Evolutionary conservation across 2,888 invertebrate genomes (phyloP).

Genomic region (Nebria brevicollis): DNA sequence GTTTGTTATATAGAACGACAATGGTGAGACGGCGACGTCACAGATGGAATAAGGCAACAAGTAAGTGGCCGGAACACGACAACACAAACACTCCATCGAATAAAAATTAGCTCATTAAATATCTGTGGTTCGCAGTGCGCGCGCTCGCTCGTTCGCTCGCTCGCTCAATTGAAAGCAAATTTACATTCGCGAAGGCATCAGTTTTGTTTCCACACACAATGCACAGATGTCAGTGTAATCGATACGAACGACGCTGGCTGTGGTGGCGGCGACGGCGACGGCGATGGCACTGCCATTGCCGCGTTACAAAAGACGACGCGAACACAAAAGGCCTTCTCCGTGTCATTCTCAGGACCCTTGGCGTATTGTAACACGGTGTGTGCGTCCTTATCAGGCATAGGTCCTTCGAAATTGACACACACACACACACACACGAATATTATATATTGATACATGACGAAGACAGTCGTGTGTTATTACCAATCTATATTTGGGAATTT

Average conservation of each 20-base stretch:
- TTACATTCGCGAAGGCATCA: slow-evolving; percentile 50
- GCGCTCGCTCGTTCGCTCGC: background rate
- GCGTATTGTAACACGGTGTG: slow-evolving; percentile 13
- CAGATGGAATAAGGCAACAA: background rate
- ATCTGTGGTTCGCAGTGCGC: slow-evolving; percentile 15
- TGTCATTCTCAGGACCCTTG: slow-evolving; percentile 57
- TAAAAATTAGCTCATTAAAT: slow-evolving; percentile 46
- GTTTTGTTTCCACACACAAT: slow-evolving; percentile 51
- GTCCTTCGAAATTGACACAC: slow-evolving; percentile 21
- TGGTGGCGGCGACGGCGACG: background rate
- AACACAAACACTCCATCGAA: slow-evolving; percentile 38
- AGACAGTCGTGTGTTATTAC: too few species aligned
- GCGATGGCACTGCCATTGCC: slow-evolving; percentile 30
- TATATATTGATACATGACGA: background rate
- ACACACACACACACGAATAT: slow-evolving; percentile 15
- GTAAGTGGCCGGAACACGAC: slow-evolving; percentile 6
- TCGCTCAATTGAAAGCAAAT: slow-evolving; percentile 45
- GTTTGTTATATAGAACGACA: background rate
- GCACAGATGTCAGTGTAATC: slow-evolving; percentile 52
- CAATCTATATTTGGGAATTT: too few species aligned
- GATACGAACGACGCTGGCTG: slow-evolving; percentile 46
- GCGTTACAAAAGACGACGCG: slow-evolving; percentile 56
- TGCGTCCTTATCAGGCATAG: slow-evolving; percentile 9
- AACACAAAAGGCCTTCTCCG: slow-evolving; percentile 52
- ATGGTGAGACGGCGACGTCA: background rate